A percentile compares a stretch with the other conserved stretches of the same genome.
phyloP scores from a whole-genome alignment of 2,113 vertebrate genomes.

The Cryptoleucopteryx plumbea region DNA sequence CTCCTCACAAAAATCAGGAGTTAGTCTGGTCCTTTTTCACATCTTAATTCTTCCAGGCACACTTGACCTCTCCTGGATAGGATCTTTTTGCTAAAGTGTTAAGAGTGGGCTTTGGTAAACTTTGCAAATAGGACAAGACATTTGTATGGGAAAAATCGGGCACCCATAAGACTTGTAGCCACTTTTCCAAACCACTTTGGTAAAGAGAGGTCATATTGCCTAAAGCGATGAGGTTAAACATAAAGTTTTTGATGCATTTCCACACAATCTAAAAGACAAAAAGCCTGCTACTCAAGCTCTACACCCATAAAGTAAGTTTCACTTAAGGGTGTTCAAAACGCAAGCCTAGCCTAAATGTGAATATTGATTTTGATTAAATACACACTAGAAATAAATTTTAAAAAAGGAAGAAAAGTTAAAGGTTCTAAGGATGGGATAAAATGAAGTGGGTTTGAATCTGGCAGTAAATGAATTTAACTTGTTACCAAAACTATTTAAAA shows the following conservation, averaged over 20 bases:
- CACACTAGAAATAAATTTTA: not conserved
- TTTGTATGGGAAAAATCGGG: not conserved
- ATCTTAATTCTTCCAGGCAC: not conserved
- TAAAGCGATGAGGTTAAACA: not conserved
- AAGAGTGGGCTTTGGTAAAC: not conserved
- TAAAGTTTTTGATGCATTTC: not conserved
- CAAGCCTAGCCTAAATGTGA: not conserved
- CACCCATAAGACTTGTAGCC: not conserved
- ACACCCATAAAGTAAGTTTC: not conserved
- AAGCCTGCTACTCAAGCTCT: not conserved
- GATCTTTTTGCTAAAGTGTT: not conserved
- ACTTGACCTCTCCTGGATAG: not conserved
- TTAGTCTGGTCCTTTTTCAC: not conserved
- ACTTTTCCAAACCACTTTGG: not conserved
- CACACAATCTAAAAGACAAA: not conserved
- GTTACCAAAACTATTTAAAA: constrained; percentile 33
- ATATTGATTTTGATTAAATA: not conserved
- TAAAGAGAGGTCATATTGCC: not conserved
- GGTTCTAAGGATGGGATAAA: constrained; percentile 19
- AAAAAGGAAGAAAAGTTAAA: constrained; percentile 24
- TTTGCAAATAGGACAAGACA: not conserved
- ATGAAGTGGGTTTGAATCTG: constrained; percentile 36
- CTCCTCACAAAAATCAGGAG: not conserved
- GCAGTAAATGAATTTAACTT: constrained; percentile 45
- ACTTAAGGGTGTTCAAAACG: not conserved